These are phyloP conservation scores for Sarcophilus harrisii DNA, from an alignment of 2,797 vertebrate genomes.

Conservation along the genomic window DNA sequence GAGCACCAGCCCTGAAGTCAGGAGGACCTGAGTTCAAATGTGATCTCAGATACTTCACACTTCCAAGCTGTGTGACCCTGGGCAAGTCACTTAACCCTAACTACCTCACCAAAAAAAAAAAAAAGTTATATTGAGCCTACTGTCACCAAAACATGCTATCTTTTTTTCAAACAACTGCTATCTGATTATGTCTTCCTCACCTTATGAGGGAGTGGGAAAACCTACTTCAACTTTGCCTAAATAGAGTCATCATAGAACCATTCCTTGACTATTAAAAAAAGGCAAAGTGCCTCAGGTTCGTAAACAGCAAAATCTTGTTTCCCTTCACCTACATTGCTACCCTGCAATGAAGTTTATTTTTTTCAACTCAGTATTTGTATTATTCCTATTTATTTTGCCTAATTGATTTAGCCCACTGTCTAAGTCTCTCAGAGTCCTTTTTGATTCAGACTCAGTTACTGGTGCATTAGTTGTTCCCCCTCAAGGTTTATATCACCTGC, in stretches of 20 bases:
- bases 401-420: not conserved
- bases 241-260: not conserved
- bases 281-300: not conserved
- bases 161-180: not conserved
- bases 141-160: not conserved
- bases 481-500: not conserved
- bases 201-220: no score
- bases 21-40: no score
- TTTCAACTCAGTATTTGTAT: not conserved
- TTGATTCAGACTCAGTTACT: not conserved
- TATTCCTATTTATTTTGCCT: not conserved
- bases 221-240: no score
- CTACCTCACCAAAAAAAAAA: no score
- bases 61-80: no score
- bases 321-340: not conserved
- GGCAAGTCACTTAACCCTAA: no score
- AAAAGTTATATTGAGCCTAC: not conserved
- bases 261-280: not conserved
- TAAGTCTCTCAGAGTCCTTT: not conserved
- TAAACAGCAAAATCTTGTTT: constrained; percentile 7
- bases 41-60: no score
- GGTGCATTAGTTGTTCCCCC: not conserved
- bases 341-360: not conserved
- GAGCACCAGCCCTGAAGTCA: no score
- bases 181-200: not conserved